phyloP scores from a whole-genome alignment of 2,797 vertebrate species.

The Microcaecilia unicolor region DNA sequence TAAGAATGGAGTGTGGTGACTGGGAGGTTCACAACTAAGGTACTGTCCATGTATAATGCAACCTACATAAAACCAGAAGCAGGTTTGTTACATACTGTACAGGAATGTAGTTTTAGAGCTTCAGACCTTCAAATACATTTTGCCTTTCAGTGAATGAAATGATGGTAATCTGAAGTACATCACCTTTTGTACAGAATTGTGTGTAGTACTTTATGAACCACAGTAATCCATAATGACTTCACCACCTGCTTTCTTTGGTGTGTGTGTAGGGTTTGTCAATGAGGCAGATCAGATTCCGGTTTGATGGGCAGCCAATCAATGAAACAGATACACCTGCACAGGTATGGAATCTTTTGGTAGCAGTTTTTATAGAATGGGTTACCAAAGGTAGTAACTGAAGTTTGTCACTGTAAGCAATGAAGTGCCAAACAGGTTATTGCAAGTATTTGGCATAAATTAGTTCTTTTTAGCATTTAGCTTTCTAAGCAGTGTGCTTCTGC shows the following conservation, averaged over 20 bases:
- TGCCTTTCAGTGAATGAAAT: slow-evolving; percentile 3
- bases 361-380: no score
- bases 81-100: neutral
- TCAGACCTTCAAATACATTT: no score
- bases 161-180: slow-evolving; percentile 1
- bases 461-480: neutral
- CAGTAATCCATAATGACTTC: no score
- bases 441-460: no score
- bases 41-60: no score
- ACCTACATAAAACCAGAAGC: no score
- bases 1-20: no score
- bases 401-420: neutral
- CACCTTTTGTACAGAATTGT: slow-evolving; percentile 4
- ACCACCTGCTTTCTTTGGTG: no score
- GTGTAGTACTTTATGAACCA: no score
- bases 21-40: no score
- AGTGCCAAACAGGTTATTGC: neutral
- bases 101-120: neutral
- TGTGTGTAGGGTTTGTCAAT: slow-evolving; percentile 65
- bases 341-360: no score
- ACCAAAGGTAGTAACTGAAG: neutral
- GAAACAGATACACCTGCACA: slow-evolving; percentile 97
- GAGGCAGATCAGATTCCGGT: slow-evolving; percentile 98
- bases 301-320: slow-evolving; percentile 96
- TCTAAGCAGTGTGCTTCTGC: neutral